Evolutionary conservation across 2,888 invertebrate species (phyloP), one percentile per base, ranked within the genome.

Genomic region (Nebria brevicollis): DNA sequence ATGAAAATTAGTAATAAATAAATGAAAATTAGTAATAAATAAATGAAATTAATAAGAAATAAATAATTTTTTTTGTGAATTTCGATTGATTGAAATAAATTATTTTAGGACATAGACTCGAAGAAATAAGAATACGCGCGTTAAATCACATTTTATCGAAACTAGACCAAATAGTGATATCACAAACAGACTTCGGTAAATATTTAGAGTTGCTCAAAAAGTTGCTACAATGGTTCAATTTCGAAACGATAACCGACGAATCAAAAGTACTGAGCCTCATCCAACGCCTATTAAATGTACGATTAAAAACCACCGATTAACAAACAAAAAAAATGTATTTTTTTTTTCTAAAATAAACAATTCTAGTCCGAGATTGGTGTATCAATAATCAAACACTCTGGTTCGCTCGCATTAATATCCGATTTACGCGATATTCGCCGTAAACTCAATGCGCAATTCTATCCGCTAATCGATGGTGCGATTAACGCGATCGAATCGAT

Each of bases 141-240:
- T 84, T 89, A 70, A 82, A 86, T 72, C 88, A 88, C 80, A 86
- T 89, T 20, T 83, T 91, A 83, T 91, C 93, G 0, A 94, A 94
- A 87, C 88, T 94, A n/a, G 91, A 91, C 81, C 88, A 92, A 83
- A 94, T 93, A 25, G 92, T 93, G 89, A 88, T 90, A 77, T 89
- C 92, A 76, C 91, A 93, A 79, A 92, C 93, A 85, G 93, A 93
- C 85, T 86, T 93, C 77, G 90, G 91, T 20, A 89, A 91, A 68
- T 92, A 91, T 65, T 91, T 92, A 82, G 91, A 93, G 85, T 88
- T 94, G 20, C 86, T 94, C 26, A 88, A 90, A 75, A 91, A 91
- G 82, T 87, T 94, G 41, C 88, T 94, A 73, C 89, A 91, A 75
- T 94, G 94, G 94, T 93, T 94, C 86, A 86, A 91, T 74, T 90